Evolutionary conservation across 2,113 vertebrate genomes (phyloP).

Genomic region (Myiopsitta monachus): DNA sequence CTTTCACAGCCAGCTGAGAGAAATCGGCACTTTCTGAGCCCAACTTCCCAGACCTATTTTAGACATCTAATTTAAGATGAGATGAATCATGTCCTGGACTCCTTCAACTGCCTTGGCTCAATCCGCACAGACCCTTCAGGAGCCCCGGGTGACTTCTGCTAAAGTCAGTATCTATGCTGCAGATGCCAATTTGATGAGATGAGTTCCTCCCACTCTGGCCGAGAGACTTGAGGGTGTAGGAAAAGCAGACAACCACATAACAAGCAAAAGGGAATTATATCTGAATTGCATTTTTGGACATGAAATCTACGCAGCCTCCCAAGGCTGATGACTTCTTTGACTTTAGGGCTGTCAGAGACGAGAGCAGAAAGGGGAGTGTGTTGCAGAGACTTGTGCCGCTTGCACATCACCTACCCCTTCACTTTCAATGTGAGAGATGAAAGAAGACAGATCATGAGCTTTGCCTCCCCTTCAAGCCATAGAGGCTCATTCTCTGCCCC

Average conservation of each 20-base stretch:
- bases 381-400: neutral
- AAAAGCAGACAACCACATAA: neutral
- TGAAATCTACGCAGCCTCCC: neutral
- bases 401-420: neutral
- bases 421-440: neutral
- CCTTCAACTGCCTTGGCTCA: neutral
- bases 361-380: neutral
- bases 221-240: neutral
- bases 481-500: neutral
- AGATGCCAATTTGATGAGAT: neutral
- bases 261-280: neutral
- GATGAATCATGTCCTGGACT: constrained; percentile 50
- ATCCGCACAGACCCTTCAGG: neutral
- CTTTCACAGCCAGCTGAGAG: constrained; percentile 27
- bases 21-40: neutral
- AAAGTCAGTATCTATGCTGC: neutral
- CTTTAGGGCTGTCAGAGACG: neutral
- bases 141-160: neutral
- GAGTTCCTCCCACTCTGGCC: neutral
- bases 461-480: neutral
- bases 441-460: neutral
- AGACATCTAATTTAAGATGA: constrained; percentile 12
- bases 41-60: constrained; percentile 54
- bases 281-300: neutral
- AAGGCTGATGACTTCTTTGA: neutral